Evolutionary conservation across 2,888 invertebrate species (phyloP), one percentile per base, ranked within the genome.

Genomic region (Teleogryllus oceanicus): DNA sequence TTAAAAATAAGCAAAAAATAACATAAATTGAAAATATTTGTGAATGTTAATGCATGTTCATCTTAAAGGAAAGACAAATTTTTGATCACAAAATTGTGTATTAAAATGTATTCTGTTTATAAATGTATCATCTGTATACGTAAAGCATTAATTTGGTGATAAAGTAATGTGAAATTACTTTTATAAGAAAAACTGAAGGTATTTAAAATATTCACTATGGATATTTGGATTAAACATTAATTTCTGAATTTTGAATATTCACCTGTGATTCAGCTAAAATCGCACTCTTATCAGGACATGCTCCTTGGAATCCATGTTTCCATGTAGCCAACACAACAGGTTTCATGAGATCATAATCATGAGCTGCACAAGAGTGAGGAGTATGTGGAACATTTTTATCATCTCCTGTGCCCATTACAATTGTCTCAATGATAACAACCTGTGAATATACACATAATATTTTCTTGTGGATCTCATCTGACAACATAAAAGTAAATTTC

Each of bases 241-340:
- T 62, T 62, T 62, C 5, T 62, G 62, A 62, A 13, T 37, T 37
- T 37, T 37, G 37, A 37, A 37, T 37, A 37, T 37, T 37, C 37
- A 90, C 90, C 89, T 96, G 96, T 2, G 96, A 96, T 85, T 96
- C 96, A 0, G 95, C 95, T 79, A 96, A 88, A 82, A 97, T 95
- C 18, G 96, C 95, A 85, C 95, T 96, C 85, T 94, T 94, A 85
- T 96, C 96, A 0, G 96, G 95, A 85, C 96, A 96, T n/a, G 96
- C 95, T 2, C 97, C 96, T 86, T 82, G 82, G 88, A 96, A 96
- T 79, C 96, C 96, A 84, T 97, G 96, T 85, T 96, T 96, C 96
- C 97, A 97, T 0, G 96, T 96, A 37, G 96, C 96, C 82, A 96
- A 88, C 1, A 97, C 96, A 0, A 97, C 96, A 0, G 97, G 97